Evolutionary conservation across 2,797 vertebrate species (phyloP).

Genomic region (Podarcis lilfordi): DNA sequence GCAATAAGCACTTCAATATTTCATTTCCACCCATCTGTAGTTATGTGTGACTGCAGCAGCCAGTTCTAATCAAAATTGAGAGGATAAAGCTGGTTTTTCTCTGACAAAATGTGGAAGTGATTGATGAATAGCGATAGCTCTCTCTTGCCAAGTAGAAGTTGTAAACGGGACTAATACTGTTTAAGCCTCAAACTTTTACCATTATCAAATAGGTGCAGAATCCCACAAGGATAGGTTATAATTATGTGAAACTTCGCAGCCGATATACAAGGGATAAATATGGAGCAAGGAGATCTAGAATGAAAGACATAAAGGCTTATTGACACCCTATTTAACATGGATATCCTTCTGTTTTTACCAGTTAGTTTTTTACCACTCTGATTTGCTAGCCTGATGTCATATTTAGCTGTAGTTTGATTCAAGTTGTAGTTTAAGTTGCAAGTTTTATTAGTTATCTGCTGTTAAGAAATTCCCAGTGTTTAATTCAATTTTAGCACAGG

Average conservation of each 20-base stretch:
- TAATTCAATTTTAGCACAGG: not conserved
- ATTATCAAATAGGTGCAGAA: not conserved
- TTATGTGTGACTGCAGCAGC: not conserved
- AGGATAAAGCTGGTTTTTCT: not conserved
- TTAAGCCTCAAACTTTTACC: not conserved
- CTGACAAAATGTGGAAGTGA: not conserved
- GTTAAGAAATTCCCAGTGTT: not conserved
- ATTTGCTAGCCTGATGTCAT: accelerated
- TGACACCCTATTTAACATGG: not conserved
- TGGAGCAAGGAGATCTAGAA: not conserved
- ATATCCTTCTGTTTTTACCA: not conserved
- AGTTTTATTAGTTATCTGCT: not conserved
- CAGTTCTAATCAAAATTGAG: not conserved
- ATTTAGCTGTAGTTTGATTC: not conserved
- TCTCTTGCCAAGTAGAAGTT: constrained; percentile 7
- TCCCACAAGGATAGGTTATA: not conserved
- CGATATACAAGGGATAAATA: not conserved
- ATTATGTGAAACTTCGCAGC: not conserved
- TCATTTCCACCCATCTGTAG: not conserved
- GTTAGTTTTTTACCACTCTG: not conserved
- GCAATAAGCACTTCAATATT: not conserved
- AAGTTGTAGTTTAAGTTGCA: not conserved
- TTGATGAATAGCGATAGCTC: not conserved
- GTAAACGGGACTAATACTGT: accelerated
- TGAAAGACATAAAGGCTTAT: not conserved